Conservation (phyloP, 2,888 invertebrate genomes). For the Anoncus sp. region DNA sequence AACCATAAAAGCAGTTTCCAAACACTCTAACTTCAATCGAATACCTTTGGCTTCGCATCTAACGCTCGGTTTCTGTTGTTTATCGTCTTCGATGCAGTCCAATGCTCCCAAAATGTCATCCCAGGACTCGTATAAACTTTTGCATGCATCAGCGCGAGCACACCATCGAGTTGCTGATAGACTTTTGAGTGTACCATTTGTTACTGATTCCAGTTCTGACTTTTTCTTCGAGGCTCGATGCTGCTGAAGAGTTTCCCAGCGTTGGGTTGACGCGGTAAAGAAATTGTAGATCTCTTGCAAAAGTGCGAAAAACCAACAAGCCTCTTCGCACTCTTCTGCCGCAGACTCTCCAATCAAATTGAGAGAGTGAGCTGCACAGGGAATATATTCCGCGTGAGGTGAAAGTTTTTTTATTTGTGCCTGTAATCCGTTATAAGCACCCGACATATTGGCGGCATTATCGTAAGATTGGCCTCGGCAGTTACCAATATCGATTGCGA, state of each 20-base stretch:
- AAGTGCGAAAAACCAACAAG: slow-evolving; percentile 45
- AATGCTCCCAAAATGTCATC: slow-evolving; percentile 46
- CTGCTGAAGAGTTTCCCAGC: slow-evolving; percentile 41
- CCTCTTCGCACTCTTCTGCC: slow-evolving; percentile 48
- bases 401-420: slow-evolving; percentile 32
- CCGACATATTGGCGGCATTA: slow-evolving; percentile 65
- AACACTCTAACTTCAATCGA: slow-evolving; percentile 46
- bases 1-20: slow-evolving; percentile 59
- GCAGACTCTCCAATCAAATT: slow-evolving; percentile 50
- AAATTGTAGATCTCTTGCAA: slow-evolving; percentile 47
- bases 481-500: slow-evolving; percentile 60
- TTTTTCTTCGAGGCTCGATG: background rate
- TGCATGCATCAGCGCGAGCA: slow-evolving; percentile 53
- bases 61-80: slow-evolving; percentile 47
- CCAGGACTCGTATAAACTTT: slow-evolving; percentile 54
- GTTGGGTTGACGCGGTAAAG: slow-evolving; percentile 31
- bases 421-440: slow-evolving; percentile 3
- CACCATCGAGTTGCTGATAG: slow-evolving; percentile 51
- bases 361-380: slow-evolving; percentile 53
- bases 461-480: slow-evolving; percentile 68
- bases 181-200: background rate
- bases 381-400: slow-evolving; percentile 35
- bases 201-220: background rate
- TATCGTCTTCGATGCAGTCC: slow-evolving; percentile 44
- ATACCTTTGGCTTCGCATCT: slow-evolving; percentile 56